Percentiles rank a stretch among this genome's conserved stretches.
Evolutionary conservation across 2,113 vertebrate species (phyloP).

Genomic region (Tympanuchus pallidicinctus): DNA sequence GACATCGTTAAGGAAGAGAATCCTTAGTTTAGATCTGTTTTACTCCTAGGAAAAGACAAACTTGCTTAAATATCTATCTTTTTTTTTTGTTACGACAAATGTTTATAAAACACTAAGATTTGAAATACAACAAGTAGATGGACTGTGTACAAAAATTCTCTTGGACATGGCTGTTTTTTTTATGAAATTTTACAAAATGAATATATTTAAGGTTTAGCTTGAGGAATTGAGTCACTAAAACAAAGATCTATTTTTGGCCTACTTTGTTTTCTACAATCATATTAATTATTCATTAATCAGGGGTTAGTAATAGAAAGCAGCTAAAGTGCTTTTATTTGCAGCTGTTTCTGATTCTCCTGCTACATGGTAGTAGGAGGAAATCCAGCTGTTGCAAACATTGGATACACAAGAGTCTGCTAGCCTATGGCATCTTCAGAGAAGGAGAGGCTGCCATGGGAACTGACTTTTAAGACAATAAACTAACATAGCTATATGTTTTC

Average conservation of each 20-base stretch:
- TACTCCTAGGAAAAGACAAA: background rate
- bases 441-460: slow-evolving; percentile 67
- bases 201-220: slow-evolving; percentile 14
- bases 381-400: slow-evolving; percentile 56
- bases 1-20: background rate
- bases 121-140: background rate
- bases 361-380: slow-evolving; percentile 51
- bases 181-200: background rate
- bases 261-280: background rate
- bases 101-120: background rate
- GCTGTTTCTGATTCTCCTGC: slow-evolving; percentile 29
- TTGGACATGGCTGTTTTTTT: background rate
- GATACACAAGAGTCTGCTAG: slow-evolving; percentile 39
- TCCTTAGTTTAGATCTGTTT: background rate
- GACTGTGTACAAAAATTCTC: background rate
- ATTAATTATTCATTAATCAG: slow-evolving; percentile 21
- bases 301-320: slow-evolving; percentile 2
- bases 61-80: background rate
- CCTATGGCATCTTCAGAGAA: slow-evolving; percentile 9
- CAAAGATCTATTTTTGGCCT: background rate
- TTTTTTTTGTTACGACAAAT: background rate
- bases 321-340: slow-evolving; percentile 12
- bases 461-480: background rate
- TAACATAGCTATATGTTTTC: background rate
- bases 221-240: background rate